Conservation (phyloP, 2,888 invertebrate genomes). For the Merodon equestris region DNA sequence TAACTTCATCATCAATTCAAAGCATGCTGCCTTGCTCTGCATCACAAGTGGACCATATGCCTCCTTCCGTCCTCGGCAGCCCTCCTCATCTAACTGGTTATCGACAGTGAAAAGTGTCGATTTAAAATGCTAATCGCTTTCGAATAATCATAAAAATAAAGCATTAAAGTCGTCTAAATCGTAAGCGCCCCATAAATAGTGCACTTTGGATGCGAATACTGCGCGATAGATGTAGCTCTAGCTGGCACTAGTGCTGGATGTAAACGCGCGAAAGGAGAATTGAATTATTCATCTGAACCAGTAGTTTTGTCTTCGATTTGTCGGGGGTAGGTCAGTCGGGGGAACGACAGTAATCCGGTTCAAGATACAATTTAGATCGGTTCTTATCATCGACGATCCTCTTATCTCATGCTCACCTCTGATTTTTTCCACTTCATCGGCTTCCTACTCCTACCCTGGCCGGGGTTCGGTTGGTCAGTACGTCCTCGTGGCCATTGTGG, state of each 20-base stretch:
- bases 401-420: conserved; percentile 55
- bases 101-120: conserved; percentile 25
- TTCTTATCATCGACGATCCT: conserved; percentile 62
- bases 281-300: conserved; percentile 37
- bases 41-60: no score
- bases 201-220: conserved; percentile 40
- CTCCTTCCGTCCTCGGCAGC: no score
- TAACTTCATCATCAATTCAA: no score
- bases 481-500: not conserved
- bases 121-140: conserved; percentile 49
- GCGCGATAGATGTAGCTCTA: not conserved
- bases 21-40: no score
- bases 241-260: not conserved
- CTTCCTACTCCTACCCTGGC: not conserved
- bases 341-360: conserved; percentile 46
- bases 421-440: conserved; percentile 2
- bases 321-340: no score
- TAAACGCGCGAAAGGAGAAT: no score
- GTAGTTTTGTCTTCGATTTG: no score
- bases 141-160: conserved; percentile 52
- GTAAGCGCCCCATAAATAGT: conserved; percentile 44
- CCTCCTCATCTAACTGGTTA: no score
- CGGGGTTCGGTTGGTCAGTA: no score
- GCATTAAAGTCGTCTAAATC: conserved; percentile 53
- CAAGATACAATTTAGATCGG: conserved; percentile 24